phyloP scores from a whole-genome alignment of 1,140 invertebrate genomes.

The Drosophila orosa region DNA sequence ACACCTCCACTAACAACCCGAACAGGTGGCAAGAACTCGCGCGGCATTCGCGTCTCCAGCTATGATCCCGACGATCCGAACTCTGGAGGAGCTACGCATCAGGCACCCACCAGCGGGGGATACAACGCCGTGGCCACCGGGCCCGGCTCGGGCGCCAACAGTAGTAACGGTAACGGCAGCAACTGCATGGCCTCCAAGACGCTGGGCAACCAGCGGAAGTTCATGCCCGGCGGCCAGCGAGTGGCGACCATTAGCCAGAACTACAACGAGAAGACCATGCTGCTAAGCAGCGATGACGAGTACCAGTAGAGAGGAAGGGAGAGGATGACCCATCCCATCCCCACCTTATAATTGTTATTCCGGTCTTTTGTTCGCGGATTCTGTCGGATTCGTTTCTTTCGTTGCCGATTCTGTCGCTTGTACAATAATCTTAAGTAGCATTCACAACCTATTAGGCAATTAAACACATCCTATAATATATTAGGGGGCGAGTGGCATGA shows the following conservation, averaged over 20 bases:
- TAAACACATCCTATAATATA: constrained; percentile 33
- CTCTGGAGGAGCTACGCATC: constrained; percentile 49
- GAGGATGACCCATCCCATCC: background rate
- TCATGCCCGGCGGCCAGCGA: constrained; percentile 87
- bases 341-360: constrained; percentile 47
- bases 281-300: constrained; percentile 98
- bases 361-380: constrained; percentile 30
- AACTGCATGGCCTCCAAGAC: constrained; percentile 83
- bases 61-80: constrained; percentile 89
- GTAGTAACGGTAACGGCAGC: constrained; percentile 50
- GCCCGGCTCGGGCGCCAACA: constrained; percentile 26
- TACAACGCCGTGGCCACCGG: constrained; percentile 82
- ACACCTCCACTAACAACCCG: constrained; percentile 41
- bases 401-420: constrained; percentile 54
- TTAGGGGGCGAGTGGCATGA: constrained; percentile 1
- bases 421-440: constrained; percentile 77
- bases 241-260: constrained; percentile 92
- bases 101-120: constrained; percentile 45
- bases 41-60: constrained; percentile 88
- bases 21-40: constrained; percentile 87
- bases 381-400: constrained; percentile 27
- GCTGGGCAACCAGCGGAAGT: constrained; percentile 81
- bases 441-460: constrained; percentile 44
- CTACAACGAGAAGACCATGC: constrained; percentile 98
- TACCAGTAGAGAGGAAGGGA: constrained; percentile 89